A percentile compares a stretch with the other conserved stretches of the same genome.
phyloP scores from a whole-genome alignment of 2,888 invertebrate species.

The Hydroisotoma schaefferi region DNA sequence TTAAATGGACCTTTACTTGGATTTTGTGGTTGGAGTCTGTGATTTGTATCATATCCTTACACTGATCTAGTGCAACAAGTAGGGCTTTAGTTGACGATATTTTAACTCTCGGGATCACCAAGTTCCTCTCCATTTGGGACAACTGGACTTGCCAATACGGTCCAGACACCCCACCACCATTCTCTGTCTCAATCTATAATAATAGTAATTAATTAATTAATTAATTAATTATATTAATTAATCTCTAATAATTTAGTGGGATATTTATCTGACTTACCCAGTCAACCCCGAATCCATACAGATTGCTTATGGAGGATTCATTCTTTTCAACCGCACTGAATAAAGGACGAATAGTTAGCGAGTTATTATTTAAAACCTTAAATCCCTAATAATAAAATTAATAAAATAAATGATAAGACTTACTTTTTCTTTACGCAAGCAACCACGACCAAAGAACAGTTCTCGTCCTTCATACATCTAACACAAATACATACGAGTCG shows the following conservation, averaged over 20 bases:
- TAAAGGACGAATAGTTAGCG: too few relatives aligned
- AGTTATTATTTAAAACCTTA: too few relatives aligned
- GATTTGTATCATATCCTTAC: conserved; percentile 79
- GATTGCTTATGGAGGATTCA: conserved; percentile 70
- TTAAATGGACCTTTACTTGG: conserved; percentile 61
- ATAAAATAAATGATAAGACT: conserved; percentile 51
- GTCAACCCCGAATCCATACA: conserved; percentile 80
- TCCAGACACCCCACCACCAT: conserved; percentile 52
- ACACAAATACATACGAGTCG: not conserved
- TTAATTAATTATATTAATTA: conserved; percentile 48
- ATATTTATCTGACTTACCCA: conserved; percentile 63
- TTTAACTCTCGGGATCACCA: conserved; percentile 71
- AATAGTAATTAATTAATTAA: not conserved
- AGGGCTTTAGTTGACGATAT: conserved; percentile 75
- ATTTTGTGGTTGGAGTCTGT: conserved; percentile 80
- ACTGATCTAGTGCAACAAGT: conserved; percentile 79
- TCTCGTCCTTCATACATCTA: conserved; percentile 72
- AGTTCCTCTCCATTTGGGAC: conserved; percentile 72
- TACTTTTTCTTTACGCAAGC: conserved; percentile 85
- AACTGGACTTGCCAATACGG: conserved; percentile 64
- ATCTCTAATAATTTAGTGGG: not conserved
- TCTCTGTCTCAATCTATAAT: conserved; percentile 42
- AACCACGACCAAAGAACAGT: conserved; percentile 72
- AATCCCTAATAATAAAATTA: not conserved
- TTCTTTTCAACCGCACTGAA: conserved; percentile 78